A percentile compares a stretch with the other conserved stretches of the same genome.
Conservation (phyloP, 2,113 vertebrate genomes). For the Pelmatolapia mariae region DNA sequence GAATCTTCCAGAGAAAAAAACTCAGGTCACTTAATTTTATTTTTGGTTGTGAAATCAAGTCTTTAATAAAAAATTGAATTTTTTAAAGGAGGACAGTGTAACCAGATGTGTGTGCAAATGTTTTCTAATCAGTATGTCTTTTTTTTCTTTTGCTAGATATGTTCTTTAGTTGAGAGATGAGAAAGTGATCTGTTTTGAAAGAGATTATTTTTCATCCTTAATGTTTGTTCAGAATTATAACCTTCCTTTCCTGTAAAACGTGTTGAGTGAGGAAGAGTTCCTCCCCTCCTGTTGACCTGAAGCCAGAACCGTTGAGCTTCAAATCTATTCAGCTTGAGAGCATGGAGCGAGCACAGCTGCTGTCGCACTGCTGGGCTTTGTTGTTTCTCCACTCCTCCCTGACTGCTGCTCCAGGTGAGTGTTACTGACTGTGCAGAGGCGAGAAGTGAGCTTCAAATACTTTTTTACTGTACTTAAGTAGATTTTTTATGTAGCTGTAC, state of each 20-base stretch:
- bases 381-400: not conserved
- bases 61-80: not conserved
- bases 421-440: not conserved
- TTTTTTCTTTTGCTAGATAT: not conserved
- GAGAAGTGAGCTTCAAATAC: not conserved
- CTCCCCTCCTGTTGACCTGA: not conserved
- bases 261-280: not conserved
- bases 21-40: accelerated
- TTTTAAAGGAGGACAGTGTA: not conserved
- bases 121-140: not conserved
- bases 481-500: not conserved
- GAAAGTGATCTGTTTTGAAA: not conserved
- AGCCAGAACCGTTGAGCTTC: not conserved
- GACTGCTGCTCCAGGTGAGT: not conserved
- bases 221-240: accelerated
- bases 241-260: not conserved
- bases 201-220: accelerated
- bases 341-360: not conserved
- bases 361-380: not conserved
- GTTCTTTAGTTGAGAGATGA: not conserved
- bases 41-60: not conserved
- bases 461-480: not conserved
- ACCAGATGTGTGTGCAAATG: not conserved
- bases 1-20: not conserved
- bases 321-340: not conserved